Base-by-base conservation (phyloP, 1,140 invertebrate genomes). In the Reticulitermes speratus region DNA sequence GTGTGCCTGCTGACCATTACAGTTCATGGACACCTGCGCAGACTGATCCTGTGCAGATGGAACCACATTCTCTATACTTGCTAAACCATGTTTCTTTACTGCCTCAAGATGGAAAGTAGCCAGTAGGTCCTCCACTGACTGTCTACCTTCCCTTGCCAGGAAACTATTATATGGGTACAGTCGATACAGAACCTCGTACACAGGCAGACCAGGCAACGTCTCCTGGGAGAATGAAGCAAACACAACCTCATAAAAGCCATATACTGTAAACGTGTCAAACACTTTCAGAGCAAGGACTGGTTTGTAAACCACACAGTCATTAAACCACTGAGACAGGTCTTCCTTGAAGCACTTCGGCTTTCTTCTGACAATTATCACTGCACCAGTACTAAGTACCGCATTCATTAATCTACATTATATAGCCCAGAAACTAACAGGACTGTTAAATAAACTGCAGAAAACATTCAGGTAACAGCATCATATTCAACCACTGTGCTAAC, bases 91-190 rank as follows among this genome's bases (percentile, higher is more conserved):
- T 6, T 75, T 30, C n/a, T n/a, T 75, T 6, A 30, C 7, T n/a
- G 65, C n/a, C 14, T 75, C 3, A 11, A 85, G 30, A 14, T 85
- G 65, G 32, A 85, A 85, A 19, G 93, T 95, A 23, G 92, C 88
- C 30, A 97, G 90, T 14, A 96, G 93, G 84, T 93, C 93, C 88
- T 95, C 92, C 0, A 97, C 94, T 5, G 95, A 94, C 81, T 93
- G 93, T 86, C 93, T 92, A 21, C 95, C 94, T 82, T 98, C 96
- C 88, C 93, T 92, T 38, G 94, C 93, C 82, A 98, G 90, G 90
- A 98, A 96, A 16, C 94, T 91, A 86, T 95, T 93, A 88, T 96
- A 97, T 0, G 98, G 98, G 92, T 98, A 99, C 21, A 97, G 91
- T 38, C 95, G 92, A 86, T 95, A 93, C 48, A 98, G 90, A 2